phyloP scores from a whole-genome alignment of 1,140 invertebrate genomes.

The Grapholita molesta region DNA sequence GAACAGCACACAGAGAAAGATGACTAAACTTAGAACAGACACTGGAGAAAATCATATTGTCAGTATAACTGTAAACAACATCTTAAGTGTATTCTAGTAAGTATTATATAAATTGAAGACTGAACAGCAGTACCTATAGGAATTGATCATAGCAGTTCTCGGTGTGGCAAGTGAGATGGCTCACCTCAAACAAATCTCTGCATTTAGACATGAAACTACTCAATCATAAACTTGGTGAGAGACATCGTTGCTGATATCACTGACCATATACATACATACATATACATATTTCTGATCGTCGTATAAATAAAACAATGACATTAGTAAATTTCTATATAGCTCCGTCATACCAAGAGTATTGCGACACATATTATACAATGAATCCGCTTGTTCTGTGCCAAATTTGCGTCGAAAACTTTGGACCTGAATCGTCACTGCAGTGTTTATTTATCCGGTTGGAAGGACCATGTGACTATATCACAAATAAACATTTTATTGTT shows the following conservation, averaged over 20 bases:
- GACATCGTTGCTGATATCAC: too few relatives aligned
- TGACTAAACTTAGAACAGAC: not conserved
- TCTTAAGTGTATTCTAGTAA: not conserved
- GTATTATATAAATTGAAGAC: too few relatives aligned
- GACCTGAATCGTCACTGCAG: not conserved
- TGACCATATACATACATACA: too few relatives aligned
- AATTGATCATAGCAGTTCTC: too few relatives aligned
- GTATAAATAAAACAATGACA: not conserved
- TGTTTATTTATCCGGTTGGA: constrained; percentile 3
- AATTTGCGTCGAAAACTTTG: not conserved
- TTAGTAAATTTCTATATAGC: not conserved
- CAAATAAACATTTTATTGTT: not conserved
- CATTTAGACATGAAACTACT: too few relatives aligned
- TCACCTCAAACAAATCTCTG: too few relatives aligned
- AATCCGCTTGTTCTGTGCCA: not conserved
- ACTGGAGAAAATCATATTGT: not conserved
- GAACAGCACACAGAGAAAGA: not conserved
- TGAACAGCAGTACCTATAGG: too few relatives aligned
- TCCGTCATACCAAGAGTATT: not conserved
- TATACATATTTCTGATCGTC: too few relatives aligned
- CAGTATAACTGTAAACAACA: not conserved
- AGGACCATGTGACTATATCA: not conserved
- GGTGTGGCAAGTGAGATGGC: too few relatives aligned
- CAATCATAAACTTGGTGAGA: too few relatives aligned
- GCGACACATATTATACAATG: constrained; percentile 2